Conservation (phyloP, 2,113 vertebrate species). For the Pimephales promelas region DNA sequence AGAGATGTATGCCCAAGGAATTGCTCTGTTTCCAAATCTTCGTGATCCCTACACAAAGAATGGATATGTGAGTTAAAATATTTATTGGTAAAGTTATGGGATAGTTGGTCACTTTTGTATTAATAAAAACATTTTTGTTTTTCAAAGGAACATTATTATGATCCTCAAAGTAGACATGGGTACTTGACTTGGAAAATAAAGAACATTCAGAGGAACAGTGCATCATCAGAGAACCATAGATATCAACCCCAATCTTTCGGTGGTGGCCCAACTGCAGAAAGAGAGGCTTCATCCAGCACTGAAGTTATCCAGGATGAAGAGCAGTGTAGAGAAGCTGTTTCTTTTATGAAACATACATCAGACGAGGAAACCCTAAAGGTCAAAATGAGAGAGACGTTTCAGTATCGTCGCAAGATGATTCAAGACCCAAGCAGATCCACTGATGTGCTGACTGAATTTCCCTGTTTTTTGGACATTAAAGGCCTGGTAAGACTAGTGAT, state of each 20-base stretch:
- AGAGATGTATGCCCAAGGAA: conserved; percentile 20
- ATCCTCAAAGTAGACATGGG: conserved; percentile 39
- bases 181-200: conserved; percentile 48
- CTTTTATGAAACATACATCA: conserved; percentile 21
- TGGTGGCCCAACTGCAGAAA: conserved; percentile 13
- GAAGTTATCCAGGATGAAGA: conserved; percentile 9
- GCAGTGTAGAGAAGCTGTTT: conserved; percentile 25
- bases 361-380: neutral
- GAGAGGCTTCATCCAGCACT: conserved; percentile 12
- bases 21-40: conserved; percentile 3
- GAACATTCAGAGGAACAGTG: conserved; percentile 40
- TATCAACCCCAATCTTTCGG: neutral
- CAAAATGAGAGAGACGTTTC: conserved; percentile 39
- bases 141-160: conserved; percentile 53
- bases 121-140: neutral
- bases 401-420: conserved; percentile 19
- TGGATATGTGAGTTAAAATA: conserved; percentile 3
- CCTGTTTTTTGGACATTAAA: conserved; percentile 25
- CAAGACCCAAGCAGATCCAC: neutral
- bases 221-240: conserved; percentile 10
- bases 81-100: neutral
- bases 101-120: neutral
- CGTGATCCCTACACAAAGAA: neutral
- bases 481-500: neutral
- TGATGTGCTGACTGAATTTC: conserved; percentile 5